These are phyloP conservation scores for Grammomys surdaster DNA, from an alignment of 2,113 vertebrate species.

Conservation along the genomic window DNA sequence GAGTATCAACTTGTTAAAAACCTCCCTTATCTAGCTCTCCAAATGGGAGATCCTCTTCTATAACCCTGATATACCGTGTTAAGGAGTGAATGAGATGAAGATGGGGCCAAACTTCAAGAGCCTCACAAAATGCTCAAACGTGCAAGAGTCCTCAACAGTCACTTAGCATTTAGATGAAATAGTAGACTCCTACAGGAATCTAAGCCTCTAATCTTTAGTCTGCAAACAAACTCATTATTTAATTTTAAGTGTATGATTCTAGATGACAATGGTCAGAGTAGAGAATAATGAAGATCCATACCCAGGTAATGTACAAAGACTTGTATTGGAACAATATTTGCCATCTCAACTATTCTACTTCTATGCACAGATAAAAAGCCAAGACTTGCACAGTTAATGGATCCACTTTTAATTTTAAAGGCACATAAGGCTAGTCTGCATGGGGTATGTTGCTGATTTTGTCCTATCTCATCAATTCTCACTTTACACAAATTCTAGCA, in stretches of 20 bases:
- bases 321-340: not conserved
- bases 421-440: not conserved
- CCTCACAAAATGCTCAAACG: not conserved
- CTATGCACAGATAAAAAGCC: not conserved
- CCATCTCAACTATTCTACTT: not conserved
- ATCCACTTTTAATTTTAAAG: conserved; percentile 23
- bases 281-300: not conserved
- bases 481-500: not conserved
- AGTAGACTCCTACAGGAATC: not conserved
- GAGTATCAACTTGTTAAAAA: not conserved
- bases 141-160: not conserved
- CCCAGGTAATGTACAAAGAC: not conserved
- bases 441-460: not conserved
- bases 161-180: not conserved
- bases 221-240: not conserved
- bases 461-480: not conserved
- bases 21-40: not conserved
- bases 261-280: not conserved
- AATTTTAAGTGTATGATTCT: not conserved
- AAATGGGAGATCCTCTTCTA: not conserved
- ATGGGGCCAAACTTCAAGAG: not conserved
- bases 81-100: not conserved
- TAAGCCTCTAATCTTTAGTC: not conserved
- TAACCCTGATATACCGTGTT: not conserved
- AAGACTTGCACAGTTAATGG: not conserved